Evolutionary conservation across 2,888 invertebrate species (phyloP), one percentile per base, ranked within the genome.

Genomic region (Leistus spinibarbis): DNA sequence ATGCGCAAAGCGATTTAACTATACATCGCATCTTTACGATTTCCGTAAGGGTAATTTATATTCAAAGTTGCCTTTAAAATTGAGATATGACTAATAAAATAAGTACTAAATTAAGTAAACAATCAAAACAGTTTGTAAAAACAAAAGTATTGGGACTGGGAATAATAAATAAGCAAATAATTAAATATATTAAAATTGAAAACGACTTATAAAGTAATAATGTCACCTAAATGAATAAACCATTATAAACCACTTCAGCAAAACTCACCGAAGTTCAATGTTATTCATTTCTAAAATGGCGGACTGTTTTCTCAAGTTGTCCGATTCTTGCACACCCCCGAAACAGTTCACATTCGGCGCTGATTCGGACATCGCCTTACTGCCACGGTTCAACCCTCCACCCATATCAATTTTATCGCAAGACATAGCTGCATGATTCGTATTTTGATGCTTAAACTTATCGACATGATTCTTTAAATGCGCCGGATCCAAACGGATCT

Each of bases 261-360:
- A 76, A 78, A 80, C 79, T 84, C 84, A 84, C 80, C 83, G 83
- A 79, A 82, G 81, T 62, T 79, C 80, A 76, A 84, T 81, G 79
- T 79, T 80, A 78, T 83, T 81, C 82, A 83, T 80, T 81, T 83
- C 83, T 79, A 84, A 79, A 56, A 67, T 77, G 63, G 77, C 78
- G 24, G 40, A 13, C 13, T 40, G 40, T 40, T 40, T 40, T 13
- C 13, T 40, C 13, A 40, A 40, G 80, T 79, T 17, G 79, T 79
- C 78, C 81, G 82, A 73, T 81, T 82, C 57, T 79, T 79, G n/a
- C 80, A 79, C 53, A 40, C 10, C 40, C 40, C 40, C 10, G 79
- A 67, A 76, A 64, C 75, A 75, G 27, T 75, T 69, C 3, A 75
- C 20, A 54, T 75, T 75, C 19, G 75, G 75, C 22, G 75, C 75